Conservation (phyloP, 2,797 vertebrate genomes). For the Peromyscus eremicus region DNA sequence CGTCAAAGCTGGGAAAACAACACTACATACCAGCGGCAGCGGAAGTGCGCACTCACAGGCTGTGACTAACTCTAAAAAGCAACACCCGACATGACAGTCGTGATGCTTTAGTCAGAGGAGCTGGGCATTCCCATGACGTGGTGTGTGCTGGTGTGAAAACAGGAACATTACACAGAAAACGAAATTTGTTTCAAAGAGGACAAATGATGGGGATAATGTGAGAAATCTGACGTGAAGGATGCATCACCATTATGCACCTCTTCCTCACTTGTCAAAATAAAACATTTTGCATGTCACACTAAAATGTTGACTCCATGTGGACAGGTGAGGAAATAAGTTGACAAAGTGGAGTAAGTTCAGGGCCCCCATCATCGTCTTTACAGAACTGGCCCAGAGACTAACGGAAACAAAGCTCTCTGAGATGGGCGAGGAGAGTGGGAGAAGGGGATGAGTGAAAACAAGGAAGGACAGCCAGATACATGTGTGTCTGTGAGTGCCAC, state of each 20-base stretch:
- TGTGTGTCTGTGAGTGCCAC: neutral
- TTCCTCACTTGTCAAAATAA: constrained; percentile 5
- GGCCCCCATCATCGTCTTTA: neutral
- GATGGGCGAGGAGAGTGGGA: too few relatives aligned
- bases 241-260: neutral
- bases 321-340: neutral
- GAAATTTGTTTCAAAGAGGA: constrained; percentile 21
- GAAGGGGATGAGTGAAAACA: neutral
- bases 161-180: neutral
- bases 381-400: neutral
- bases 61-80: constrained; percentile 58
- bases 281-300: neutral
- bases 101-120: neutral
- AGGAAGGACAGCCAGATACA: neutral
- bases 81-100: neutral
- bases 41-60: constrained; percentile 13
- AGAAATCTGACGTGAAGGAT: neutral
- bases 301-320: neutral
- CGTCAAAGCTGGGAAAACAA: neutral
- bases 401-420: neutral
- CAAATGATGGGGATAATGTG: neutral
- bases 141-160: constrained; percentile 5
- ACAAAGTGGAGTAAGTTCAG: neutral
- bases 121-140: constrained; percentile 81
- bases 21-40: constrained; percentile 68